A percentile compares a stretch with the other conserved stretches of the same genome.
Evolutionary conservation across 2,797 vertebrate species (phyloP).

Genomic region (Microchirus variegatus): DNA sequence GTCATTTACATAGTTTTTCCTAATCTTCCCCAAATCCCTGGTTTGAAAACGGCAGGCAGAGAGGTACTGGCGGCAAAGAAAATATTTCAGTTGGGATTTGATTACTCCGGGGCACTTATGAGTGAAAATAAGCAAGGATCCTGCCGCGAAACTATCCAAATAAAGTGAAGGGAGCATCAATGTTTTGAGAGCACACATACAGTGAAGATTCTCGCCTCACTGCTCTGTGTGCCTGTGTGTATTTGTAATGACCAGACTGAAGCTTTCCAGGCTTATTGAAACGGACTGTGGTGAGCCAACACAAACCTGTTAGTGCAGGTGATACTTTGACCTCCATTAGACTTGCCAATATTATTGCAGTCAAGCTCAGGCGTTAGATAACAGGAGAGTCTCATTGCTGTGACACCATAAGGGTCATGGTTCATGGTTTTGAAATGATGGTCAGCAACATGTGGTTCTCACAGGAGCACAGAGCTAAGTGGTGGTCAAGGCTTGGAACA

Average conservation of each 20-base stretch:
- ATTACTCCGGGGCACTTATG: slow-evolving; percentile 76
- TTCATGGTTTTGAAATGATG: slow-evolving; percentile 28
- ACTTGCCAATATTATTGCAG: slow-evolving; percentile 63
- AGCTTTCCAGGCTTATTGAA: slow-evolving; percentile 50
- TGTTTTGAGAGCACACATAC: slow-evolving; percentile 75
- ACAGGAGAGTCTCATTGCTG: slow-evolving; percentile 21
- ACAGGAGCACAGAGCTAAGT: slow-evolving; percentile 29
- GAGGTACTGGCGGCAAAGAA: slow-evolving; percentile 65
- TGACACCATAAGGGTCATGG: slow-evolving; percentile 33
- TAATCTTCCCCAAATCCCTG: slow-evolving; percentile 73
- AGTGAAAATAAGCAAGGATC: slow-evolving; percentile 73
- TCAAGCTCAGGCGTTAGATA: slow-evolving; percentile 58
- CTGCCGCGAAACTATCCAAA: slow-evolving; percentile 71
- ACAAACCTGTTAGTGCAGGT: slow-evolving; percentile 55
- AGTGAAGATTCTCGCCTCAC: slow-evolving; percentile 55
- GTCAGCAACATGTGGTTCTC: slow-evolving; percentile 36
- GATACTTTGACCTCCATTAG: slow-evolving; percentile 59
- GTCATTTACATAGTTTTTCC: slow-evolving; percentile 78
- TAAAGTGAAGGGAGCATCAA: slow-evolving; percentile 64
- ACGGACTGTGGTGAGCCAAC: slow-evolving; percentile 57
- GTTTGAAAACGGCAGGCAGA: slow-evolving; percentile 60
- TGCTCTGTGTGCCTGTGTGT: slow-evolving; percentile 51
- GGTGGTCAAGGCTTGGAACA: slow-evolving; percentile 31
- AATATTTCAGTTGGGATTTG: slow-evolving; percentile 78
- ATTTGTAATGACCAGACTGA: slow-evolving; percentile 57